phyloP scores from a whole-genome alignment of 2,797 vertebrate genomes.

The Caiman crocodilus region DNA sequence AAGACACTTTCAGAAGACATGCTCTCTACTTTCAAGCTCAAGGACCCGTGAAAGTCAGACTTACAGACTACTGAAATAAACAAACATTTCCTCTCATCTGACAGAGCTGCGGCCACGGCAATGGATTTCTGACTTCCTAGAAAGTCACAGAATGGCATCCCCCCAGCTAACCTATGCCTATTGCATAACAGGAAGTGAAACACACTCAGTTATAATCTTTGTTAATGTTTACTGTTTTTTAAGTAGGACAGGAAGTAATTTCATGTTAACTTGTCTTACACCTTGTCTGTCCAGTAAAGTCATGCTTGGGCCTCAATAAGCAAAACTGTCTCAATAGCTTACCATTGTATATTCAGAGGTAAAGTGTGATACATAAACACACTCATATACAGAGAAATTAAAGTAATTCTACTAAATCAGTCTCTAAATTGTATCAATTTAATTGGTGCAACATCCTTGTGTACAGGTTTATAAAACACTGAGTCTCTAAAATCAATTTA shows the following conservation, averaged over 20 bases:
- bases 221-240: not conserved
- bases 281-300: not conserved
- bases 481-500: not conserved
- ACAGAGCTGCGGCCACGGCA: not conserved
- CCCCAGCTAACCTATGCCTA: fast-evolving
- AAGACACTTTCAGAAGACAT: conserved; percentile 42
- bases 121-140: not conserved
- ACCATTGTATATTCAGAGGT: not conserved
- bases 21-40: not conserved
- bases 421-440: not conserved
- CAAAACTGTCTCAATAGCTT: not conserved
- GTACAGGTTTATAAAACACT: not conserved
- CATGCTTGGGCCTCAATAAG: not conserved
- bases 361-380: not conserved
- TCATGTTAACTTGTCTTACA: not conserved
- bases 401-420: not conserved
- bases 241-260: not conserved
- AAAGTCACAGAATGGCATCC: not conserved
- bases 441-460: fast-evolving
- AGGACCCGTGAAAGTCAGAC: conserved; percentile 52
- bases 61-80: not conserved
- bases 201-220: not conserved
- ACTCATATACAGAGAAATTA: not conserved
- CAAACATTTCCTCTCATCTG: not conserved
- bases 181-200: not conserved